Evolutionary conservation across 37 sponge, comb jelly and placozoan genomes (phyloP), one percentile per base, ranked within the genome.

Genomic region (Chondrilla cf. caribensis): DNA sequence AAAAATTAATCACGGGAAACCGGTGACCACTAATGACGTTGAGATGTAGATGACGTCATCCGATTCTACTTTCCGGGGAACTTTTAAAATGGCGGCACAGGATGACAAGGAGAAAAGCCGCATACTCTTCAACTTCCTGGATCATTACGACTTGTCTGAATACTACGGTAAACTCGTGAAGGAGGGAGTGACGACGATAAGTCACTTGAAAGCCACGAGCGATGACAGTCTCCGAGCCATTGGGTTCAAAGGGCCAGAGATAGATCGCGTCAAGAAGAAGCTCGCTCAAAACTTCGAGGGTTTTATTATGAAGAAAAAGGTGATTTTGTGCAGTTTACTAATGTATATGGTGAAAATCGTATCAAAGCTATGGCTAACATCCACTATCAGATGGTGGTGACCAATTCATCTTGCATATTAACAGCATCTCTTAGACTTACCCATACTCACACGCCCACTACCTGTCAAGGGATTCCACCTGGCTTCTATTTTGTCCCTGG

Each of bases 121-220:
- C 1, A n/a, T n/a, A n/a, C 38, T 88, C 44, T 88, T 36, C 77
- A 90, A 90, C 79, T 90, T 90, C 71, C 84, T 90, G 17, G 38
- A 86, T 42, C 83, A 72, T 73, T 85, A 90, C 58, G 75, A 90
- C 31, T 57, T 90, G 38, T 60, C 58, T 6, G 22, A 79, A n/a
- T 79, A 90, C 54, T 65, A 79, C 66, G 37, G 71, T 15, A 80
- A 40, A 55, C 82, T 90, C 58, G 32, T 82, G 36, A 40, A 40
- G 26, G 67, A 58, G 55, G 84, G 86, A 15, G 90, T 90, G 39
- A 29, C 37, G 15, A 68, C 75, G 37, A 58, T 90, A 9, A 65
- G 19, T 19, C 84, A 90, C 70, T 36, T 90, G 68, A 90, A 90
- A 37, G 82, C 83, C n/a, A 60, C 72, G 0, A 42, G 60, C 36